Percentiles rank a stretch among this genome's conserved stretches.
Evolutionary conservation across 2,113 vertebrate species (phyloP).

Genomic region (Aix galericulata): DNA sequence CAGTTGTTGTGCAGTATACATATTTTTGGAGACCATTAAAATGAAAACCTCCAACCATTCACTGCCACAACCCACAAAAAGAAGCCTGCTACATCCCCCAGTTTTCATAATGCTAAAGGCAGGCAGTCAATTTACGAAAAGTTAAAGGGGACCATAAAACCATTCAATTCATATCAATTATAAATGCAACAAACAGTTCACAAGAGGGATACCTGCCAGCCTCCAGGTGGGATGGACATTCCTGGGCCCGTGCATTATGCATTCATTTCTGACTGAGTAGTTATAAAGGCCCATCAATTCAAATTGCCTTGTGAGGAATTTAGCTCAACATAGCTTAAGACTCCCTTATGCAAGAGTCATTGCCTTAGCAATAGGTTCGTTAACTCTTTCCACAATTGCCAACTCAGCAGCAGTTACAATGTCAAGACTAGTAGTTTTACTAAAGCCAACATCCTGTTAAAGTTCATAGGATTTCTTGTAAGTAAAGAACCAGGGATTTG

Average conservation of each 20-base stretch:
- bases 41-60: neutral
- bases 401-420: neutral
- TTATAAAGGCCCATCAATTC: constrained; percentile 7
- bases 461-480: neutral
- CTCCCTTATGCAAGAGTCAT: neutral
- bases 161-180: neutral
- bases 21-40: neutral
- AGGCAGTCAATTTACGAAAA: neutral
- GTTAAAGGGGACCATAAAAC: neutral
- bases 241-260: neutral
- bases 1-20: neutral
- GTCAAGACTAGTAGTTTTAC: neutral
- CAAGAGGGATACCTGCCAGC: constrained; percentile 10
- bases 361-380: neutral
- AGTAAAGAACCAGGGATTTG: neutral
- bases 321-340: neutral
- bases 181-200: neutral
- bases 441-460: neutral
- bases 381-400: neutral
- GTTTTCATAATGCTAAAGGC: neutral
- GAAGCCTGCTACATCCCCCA: neutral
- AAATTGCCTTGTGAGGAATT: neutral
- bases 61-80: neutral
- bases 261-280: neutral
- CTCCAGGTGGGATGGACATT: neutral